phyloP scores from a whole-genome alignment of 2,113 vertebrate genomes.

The Petrocephalus microphthalmus region DNA sequence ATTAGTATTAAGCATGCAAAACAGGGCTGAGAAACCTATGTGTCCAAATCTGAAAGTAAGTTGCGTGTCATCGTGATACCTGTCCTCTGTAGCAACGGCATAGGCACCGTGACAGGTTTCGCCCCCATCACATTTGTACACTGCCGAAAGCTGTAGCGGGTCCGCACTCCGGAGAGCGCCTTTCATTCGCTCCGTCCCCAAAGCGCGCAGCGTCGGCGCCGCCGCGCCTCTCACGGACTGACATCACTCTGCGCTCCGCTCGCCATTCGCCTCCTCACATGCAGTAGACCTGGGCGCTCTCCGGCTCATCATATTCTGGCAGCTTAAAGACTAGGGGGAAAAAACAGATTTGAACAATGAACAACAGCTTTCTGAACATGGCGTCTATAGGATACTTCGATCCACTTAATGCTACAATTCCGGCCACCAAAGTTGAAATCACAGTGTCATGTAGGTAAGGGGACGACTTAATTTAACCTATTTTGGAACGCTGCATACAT shows the following conservation, averaged over 20 bases:
- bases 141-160: not conserved
- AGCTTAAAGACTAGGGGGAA: not conserved
- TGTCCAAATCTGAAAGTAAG: not conserved
- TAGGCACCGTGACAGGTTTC: not conserved
- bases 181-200: not conserved
- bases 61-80: not conserved
- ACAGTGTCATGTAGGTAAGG: constrained; percentile 91
- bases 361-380: constrained; percentile 63
- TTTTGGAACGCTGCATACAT: not conserved
- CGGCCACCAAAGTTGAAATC: constrained; percentile 91
- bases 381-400: constrained; percentile 81
- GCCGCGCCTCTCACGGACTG: not conserved
- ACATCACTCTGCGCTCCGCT: not conserved
- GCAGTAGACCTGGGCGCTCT: not conserved
- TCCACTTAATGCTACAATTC: constrained; percentile 80
- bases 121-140: not conserved
- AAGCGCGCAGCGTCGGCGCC: not conserved
- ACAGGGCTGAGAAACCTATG: not conserved
- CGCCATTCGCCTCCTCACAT: not conserved
- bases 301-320: not conserved
- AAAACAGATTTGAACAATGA: constrained; percentile 26
- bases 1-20: not conserved
- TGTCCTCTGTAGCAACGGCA: not conserved
- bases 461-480: not conserved
- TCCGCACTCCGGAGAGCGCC: not conserved